Base-by-base conservation (phyloP, 2,113 vertebrate species). In the Cygnus buccinator region DNA sequence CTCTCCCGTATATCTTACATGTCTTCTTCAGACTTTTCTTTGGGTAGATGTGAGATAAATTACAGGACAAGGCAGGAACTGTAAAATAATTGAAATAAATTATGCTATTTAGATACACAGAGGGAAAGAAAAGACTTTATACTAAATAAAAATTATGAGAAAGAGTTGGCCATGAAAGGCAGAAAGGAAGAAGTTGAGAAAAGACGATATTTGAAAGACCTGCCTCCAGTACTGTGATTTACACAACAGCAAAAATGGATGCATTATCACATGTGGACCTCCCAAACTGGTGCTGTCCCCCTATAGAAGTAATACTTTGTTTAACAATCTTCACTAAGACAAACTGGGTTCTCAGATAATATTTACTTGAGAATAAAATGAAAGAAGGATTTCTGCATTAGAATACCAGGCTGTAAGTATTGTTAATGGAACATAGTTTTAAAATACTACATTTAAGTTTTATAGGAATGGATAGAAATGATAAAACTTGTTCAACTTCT, bases 241-340 rank as follows among this genome's bases (percentile, higher is more conserved):
- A 31, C 10, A 3, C 28, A n/a, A 10, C 37, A 55, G 59, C 73
- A 41, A 55, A 71, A 41, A 10, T 9, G 18, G 31, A 10, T 33
- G 5, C 46, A 2, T 5, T 12, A 10, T 37, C 82, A 31, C n/a
- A 7, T 5, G 19, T 3, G 1, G 44, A 5, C 33, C 26, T 22
- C 46, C 55, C 71, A 65, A 70, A 37, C 4, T 2, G 0, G 4
- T 16, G 41, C 71, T 70, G 31, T 26, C 57, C 41, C 52, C 28
- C 35, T n/a, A 7, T 8, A 21, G 37, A 43, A 59, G 13, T 31
- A 41, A 54, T 33, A 19, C 11, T 28, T 29, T n/a, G 4, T 29
- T 29, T 25, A 59, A 72, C n/a, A 19, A 8, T 7, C 17, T 66
- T 59, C 54, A 13, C 13, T 48, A 61, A 41, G 16, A 28, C 11